phyloP scores from a whole-genome alignment of 30 jellyfish, hydroid and myxozoan genomes.

The Pseudorhiza aurosa region DNA sequence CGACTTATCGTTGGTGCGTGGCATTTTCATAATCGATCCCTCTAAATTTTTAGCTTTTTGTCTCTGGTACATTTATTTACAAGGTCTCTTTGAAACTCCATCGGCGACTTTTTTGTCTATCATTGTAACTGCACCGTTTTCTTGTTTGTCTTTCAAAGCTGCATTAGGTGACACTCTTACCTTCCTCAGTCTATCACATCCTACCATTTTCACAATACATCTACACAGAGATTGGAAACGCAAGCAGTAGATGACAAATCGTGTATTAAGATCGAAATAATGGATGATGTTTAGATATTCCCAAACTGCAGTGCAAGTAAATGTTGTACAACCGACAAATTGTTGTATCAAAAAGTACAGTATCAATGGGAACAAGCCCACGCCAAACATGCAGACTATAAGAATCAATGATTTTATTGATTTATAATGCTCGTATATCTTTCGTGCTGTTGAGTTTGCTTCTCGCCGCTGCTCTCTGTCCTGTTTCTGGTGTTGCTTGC shows the following conservation, averaged over 20 bases:
- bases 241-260: conserved; percentile 59
- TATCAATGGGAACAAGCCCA: conserved; percentile 61
- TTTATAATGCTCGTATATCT: conserved; percentile 50
- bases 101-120: conserved; percentile 9
- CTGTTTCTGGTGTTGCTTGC: conserved; percentile 38
- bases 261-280: conserved; percentile 39
- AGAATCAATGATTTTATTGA: conserved; percentile 38
- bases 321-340: conserved; percentile 20
- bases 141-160: background rate
- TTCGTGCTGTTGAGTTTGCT: conserved; percentile 13
- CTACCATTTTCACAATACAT: conserved; percentile 11
- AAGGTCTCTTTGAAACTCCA: background rate
- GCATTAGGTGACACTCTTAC: conserved; percentile 30
- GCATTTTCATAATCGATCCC: too few species aligned
- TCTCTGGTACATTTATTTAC: background rate
- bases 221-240: conserved; percentile 59
- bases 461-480: conserved; percentile 47
- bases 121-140: conserved; percentile 52
- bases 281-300: conserved; percentile 60
- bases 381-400: conserved; percentile 61
- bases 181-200: conserved; percentile 22
- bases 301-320: conserved; percentile 22
- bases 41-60: too few species aligned
- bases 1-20: too few species aligned
- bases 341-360: conserved; percentile 7